These are phyloP conservation scores for Rhaphigaster nebulosa DNA, from an alignment of 2,888 invertebrate species.

Conservation along the genomic window DNA sequence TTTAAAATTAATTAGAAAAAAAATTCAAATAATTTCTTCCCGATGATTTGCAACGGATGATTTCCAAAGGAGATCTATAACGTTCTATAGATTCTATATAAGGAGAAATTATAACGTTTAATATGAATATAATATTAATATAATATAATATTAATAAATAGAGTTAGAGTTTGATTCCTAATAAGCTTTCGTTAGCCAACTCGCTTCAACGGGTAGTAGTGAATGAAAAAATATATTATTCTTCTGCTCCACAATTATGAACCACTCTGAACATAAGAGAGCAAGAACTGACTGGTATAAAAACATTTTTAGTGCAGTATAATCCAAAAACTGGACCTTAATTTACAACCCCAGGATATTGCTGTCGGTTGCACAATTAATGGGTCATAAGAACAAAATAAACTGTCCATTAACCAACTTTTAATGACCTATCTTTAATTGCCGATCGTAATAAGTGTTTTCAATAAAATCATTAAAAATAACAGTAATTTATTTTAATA, in stretches of 20 bases:
- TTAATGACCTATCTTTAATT: not conserved
- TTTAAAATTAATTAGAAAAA: no score
- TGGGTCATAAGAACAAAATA: not conserved
- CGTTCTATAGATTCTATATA: no score
- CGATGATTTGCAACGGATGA: no score
- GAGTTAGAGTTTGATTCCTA: no score
- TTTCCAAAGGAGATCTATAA: no score
- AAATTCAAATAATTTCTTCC: no score
- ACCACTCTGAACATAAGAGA: not conserved
- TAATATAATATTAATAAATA: no score
- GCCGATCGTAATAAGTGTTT: not conserved
- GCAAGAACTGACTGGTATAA: not conserved
- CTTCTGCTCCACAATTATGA: not conserved
- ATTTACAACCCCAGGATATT: not conserved
- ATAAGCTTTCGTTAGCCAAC: no score
- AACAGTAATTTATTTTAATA: not conserved
- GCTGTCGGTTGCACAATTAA: not conserved
- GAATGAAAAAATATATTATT: not conserved
- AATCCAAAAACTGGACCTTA: not conserved
- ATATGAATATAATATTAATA: no score
- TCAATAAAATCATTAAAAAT: not conserved
- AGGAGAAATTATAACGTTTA: no score
- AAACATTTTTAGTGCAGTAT: not conserved
- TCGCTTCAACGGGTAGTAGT: no score
- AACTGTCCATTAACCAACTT: not conserved